Evolutionary conservation across 2,113 vertebrate genomes (phyloP).

Genomic region (Hippocampus mohnikei): DNA sequence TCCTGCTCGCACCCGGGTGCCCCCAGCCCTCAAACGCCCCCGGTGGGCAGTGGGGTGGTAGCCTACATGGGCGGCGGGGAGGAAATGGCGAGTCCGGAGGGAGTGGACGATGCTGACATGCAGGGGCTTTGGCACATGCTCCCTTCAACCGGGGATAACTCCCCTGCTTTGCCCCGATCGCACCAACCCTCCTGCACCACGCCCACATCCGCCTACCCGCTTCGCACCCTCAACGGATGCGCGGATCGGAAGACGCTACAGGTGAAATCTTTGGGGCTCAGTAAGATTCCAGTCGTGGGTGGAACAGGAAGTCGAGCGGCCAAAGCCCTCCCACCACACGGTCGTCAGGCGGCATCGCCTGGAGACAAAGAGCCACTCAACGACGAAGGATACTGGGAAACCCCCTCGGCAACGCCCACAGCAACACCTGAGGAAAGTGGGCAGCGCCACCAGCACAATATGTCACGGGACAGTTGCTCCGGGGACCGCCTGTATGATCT

Average conservation of each 20-base stretch:
- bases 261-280: slow-evolving; percentile 68
- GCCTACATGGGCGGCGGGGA: slow-evolving; percentile 97
- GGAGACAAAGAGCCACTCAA: slow-evolving; percentile 84
- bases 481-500: slow-evolving; percentile 89
- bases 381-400: slow-evolving; percentile 95
- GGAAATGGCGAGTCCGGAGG: slow-evolving; percentile 97
- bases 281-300: slow-evolving; percentile 73
- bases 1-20: slow-evolving; percentile 52
- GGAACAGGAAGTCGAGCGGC: slow-evolving; percentile 54
- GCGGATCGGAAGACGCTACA: slow-evolving; percentile 59
- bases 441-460: slow-evolving; percentile 68
- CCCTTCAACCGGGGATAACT: slow-evolving; percentile 77
- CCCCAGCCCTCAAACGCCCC: slow-evolving; percentile 71
- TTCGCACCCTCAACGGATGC: slow-evolving; percentile 48
- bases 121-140: slow-evolving; percentile 96
- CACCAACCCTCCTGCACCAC: slow-evolving; percentile 60
- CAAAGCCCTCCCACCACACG: slow-evolving; percentile 54
- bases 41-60: slow-evolving; percentile 78
- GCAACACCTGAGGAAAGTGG: slow-evolving; percentile 84
- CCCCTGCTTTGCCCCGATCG: slow-evolving; percentile 66
- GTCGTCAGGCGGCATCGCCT: slow-evolving; percentile 70
- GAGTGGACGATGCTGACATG: slow-evolving; percentile 87
- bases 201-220: slow-evolving; percentile 64
- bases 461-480: slow-evolving; percentile 84
- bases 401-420: slow-evolving; percentile 84